Conservation (phyloP, 2,888 invertebrate genomes). For the Drosophila vallismaia region DNA sequence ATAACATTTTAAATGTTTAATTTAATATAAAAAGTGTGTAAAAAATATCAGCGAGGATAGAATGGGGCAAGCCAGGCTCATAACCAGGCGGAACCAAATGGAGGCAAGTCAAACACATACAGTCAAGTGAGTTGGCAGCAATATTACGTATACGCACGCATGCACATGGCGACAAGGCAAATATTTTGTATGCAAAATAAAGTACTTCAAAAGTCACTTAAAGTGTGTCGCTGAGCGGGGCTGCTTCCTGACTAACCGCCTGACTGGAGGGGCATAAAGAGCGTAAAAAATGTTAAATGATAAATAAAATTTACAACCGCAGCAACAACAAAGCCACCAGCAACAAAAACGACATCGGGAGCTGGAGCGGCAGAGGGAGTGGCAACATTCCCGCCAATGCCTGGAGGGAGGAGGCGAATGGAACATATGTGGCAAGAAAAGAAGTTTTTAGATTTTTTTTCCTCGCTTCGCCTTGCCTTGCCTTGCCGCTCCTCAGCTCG, state of each 20-base stretch:
- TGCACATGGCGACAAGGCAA: constrained; percentile 52
- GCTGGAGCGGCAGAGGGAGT: neutral
- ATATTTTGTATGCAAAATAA: constrained; percentile 78
- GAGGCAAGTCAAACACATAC: constrained; percentile 28
- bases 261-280: constrained; percentile 62
- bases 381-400: constrained; percentile 3
- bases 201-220: constrained; percentile 78
- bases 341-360: constrained; percentile 23
- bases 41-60: constrained; percentile 2
- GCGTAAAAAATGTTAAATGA: constrained; percentile 79
- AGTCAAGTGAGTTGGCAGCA: constrained; percentile 31
- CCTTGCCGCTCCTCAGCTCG: neutral
- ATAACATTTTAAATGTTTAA: constrained; percentile 49
- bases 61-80: constrained; percentile 10
- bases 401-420: constrained; percentile 16
- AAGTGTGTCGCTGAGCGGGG: constrained; percentile 59
- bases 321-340: constrained; percentile 61
- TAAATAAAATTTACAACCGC: constrained; percentile 80
- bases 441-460: constrained; percentile 20
- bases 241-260: constrained; percentile 19
- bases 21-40: constrained; percentile 39
- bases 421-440: constrained; percentile 63
- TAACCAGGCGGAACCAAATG: constrained; percentile 16
- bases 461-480: constrained; percentile 7
- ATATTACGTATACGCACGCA: constrained; percentile 56